phyloP scores from a whole-genome alignment of 2,797 vertebrate species.

The Mycteria americana region DNA sequence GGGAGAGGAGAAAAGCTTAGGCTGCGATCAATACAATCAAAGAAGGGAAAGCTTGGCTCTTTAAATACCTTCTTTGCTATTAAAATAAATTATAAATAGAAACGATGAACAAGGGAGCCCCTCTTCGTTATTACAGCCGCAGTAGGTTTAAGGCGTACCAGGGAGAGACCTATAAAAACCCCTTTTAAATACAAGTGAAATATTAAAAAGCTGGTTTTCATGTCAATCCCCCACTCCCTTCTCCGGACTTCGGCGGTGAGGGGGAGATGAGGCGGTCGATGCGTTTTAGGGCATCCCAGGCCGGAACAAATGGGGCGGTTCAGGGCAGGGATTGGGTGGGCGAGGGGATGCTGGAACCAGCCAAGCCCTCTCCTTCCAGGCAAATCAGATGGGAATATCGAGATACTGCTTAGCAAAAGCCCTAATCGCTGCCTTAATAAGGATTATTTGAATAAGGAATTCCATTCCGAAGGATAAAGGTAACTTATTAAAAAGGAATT shows the following conservation, averaged over 20 bases:
- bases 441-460: background rate
- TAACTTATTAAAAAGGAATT: background rate
- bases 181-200: background rate
- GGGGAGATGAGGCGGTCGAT: background rate
- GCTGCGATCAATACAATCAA: accelerated
- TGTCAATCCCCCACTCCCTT: accelerated
- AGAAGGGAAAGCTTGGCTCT: no score
- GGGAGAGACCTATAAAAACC: accelerated
- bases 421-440: background rate
- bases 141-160: accelerated
- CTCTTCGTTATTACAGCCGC: accelerated
- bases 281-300: background rate
- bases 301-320: background rate
- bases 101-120: background rate
- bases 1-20: accelerated
- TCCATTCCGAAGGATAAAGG: background rate
- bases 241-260: accelerated
- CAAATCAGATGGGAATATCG: background rate
- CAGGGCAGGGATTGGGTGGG: background rate
- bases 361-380: background rate
- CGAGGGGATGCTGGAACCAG: background rate
- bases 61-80: background rate
- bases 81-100: background rate
- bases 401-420: background rate
- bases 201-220: background rate